Evolutionary conservation across 2,797 vertebrate genomes (phyloP).

Genomic region (Sebastes iracundus): DNA sequence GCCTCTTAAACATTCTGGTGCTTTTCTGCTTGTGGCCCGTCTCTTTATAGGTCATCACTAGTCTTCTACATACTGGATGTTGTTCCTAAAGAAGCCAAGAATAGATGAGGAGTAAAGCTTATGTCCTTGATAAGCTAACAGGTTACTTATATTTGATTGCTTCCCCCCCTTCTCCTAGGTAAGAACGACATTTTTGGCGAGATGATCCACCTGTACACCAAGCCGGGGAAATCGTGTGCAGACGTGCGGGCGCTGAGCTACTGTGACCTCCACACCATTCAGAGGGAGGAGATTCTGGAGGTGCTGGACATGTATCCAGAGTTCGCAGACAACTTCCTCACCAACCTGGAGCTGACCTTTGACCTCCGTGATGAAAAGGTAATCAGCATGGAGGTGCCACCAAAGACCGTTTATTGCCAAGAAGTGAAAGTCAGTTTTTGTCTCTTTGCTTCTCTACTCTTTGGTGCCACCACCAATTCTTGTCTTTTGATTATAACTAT

Average conservation of each 20-base stretch:
- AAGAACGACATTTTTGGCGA: constrained; percentile 99
- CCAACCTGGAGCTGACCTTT: constrained; percentile 96
- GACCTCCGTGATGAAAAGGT: constrained; percentile 96
- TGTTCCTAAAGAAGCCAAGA: not conserved
- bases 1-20: constrained; percentile 18
- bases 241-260: constrained; percentile 98
- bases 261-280: constrained; percentile 97
- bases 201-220: constrained; percentile 94
- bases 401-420: too few relatives aligned
- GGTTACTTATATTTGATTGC: not conserved
- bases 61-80: not conserved
- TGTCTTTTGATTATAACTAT: not conserved
- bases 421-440: too few relatives aligned
- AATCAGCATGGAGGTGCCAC: not conserved
- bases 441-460: too few relatives aligned
- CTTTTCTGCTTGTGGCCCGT: constrained; percentile 16
- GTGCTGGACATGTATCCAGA: constrained; percentile 99
- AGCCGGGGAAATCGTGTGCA: constrained; percentile 96
- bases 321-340: constrained; percentile 95
- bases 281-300: constrained; percentile 94
- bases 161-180: constrained; percentile 73
- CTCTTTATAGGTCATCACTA: constrained; percentile 27
- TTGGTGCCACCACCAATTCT: not conserved
- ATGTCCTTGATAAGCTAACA: not conserved
- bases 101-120: not conserved